Evolutionary conservation across 2,888 invertebrate species (phyloP).

Genomic region (Cylloceria caligata): DNA sequence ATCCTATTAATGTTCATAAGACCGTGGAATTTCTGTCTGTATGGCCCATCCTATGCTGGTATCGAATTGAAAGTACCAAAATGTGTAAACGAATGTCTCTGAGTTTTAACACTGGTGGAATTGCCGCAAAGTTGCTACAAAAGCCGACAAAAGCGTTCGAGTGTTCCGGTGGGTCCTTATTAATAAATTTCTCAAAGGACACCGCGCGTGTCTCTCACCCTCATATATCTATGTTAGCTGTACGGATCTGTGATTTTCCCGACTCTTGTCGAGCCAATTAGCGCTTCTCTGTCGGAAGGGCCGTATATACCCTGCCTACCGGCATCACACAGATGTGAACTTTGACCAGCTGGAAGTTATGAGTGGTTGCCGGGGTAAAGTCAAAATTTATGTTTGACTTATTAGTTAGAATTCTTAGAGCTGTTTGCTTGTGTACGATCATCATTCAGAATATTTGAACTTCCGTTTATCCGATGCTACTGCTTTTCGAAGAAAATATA

Average conservation of each 20-base stretch:
- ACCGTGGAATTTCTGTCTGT: neutral
- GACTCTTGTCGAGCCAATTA: conserved; percentile 67
- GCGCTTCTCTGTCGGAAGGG: conserved; percentile 53
- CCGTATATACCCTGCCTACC: neutral
- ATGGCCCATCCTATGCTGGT: conserved; percentile 54
- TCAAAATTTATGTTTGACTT: conserved; percentile 55
- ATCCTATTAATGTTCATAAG: neutral
- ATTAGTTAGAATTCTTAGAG: conserved; percentile 55
- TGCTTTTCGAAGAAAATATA: neutral
- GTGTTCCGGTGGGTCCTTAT: conserved; percentile 55
- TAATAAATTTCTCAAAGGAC: conserved; percentile 67
- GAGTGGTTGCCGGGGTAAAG: neutral
- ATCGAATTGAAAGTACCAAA: conserved; percentile 20
- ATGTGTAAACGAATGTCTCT: conserved; percentile 37
- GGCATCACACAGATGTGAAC: conserved; percentile 42
- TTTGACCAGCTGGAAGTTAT: conserved; percentile 49
- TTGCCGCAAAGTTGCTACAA: conserved; percentile 34
- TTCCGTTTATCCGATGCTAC: conserved; percentile 21
- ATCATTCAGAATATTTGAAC: conserved; percentile 32
- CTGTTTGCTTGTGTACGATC: neutral
- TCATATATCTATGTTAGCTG: conserved; percentile 54
- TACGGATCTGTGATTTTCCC: conserved; percentile 68
- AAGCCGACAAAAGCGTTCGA: conserved; percentile 63
- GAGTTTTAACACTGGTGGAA: conserved; percentile 37
- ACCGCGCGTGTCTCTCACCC: conserved; percentile 56